phyloP scores from a whole-genome alignment of 2,888 invertebrate species.

The Lepidocyrtinus sp. region DNA sequence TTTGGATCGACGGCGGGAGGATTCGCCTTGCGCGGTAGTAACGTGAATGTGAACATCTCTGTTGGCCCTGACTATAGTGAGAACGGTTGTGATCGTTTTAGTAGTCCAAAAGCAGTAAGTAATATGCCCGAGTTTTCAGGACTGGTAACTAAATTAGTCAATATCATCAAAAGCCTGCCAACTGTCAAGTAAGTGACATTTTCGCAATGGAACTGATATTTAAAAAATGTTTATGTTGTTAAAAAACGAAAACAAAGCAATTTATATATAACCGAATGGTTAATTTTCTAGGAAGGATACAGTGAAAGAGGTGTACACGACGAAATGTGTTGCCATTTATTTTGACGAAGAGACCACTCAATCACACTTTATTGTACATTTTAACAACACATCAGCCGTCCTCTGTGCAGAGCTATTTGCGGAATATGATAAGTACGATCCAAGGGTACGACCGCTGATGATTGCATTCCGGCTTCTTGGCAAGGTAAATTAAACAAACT shows the following conservation, averaged over 20 bases:
- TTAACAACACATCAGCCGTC: conserved; percentile 71
- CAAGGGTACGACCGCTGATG: conserved; percentile 71
- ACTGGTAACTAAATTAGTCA: conserved; percentile 24
- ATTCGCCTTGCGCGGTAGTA: conserved; percentile 72
- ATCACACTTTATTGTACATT: conserved; percentile 71
- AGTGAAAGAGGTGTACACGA: conserved; percentile 72
- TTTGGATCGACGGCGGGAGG: conserved; percentile 74
- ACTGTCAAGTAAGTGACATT: conserved; percentile 34
- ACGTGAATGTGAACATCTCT: conserved; percentile 72
- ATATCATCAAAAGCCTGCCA: conserved; percentile 37
- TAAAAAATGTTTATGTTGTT: neutral
- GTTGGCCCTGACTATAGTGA: conserved; percentile 48
- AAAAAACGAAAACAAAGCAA: neutral
- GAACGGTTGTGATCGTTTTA: neutral
- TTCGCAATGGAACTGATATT: neutral
- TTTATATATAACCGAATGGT: neutral
- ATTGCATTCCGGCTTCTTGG: conserved; percentile 73
- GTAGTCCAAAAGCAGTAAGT: neutral
- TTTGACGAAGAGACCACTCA: conserved; percentile 71
- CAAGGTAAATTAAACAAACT: conserved; percentile 70
- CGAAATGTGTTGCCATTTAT: conserved; percentile 72
- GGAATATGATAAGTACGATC: conserved; percentile 71
- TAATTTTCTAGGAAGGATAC: conserved; percentile 44
- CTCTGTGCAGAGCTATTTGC: conserved; percentile 70
- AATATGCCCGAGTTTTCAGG: conserved; percentile 49